Base-by-base conservation (phyloP, 2,888 invertebrate genomes). In the Mythimna impura region DNA sequence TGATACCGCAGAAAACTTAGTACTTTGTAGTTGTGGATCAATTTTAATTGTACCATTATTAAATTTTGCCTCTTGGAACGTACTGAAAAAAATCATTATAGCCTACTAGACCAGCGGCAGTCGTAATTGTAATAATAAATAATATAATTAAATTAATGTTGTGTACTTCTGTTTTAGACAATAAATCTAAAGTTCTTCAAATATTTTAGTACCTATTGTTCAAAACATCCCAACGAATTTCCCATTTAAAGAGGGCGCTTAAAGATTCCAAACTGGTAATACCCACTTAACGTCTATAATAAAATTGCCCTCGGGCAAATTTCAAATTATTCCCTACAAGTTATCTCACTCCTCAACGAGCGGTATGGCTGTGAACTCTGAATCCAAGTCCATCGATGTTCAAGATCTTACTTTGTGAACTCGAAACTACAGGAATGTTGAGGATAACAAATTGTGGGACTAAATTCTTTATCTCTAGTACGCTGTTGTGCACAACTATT, bases 261-360 rank as follows among this genome's bases (percentile, higher is more conserved):
- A 73, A 83, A 77, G 76, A 81, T 80, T 83, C 77, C 65, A 65
- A 87, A 85, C 79, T 73, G 85, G 77, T 83, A 84, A 84, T 80
- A 76, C 50, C 74, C 82, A 81, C 86, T 86, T 82, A 83, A 78
- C 34, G 74, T 76, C 79, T 82, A 75, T 87, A 83, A 82, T 85
- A 87, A 86, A 81, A 85, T 83, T 85, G 79, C 78, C 86, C 82
- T 67, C 67, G 70, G 71, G 84, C 77, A 81, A 87, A 82, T 83
- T 87, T 80, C 77, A 80, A 86, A 86, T 87, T 88, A 87, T 85
- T 83, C 73, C 73, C 63, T 78, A 60, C 82, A 82, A 86, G 80
- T 81, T 87, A 86, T 83, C 71, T 73, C 40, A 54, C 61, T 76
- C 69, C 73, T 81, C 73, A 69, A 63, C 76, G 66, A 70, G 58